phyloP scores from a whole-genome alignment of 2,888 invertebrate species.

The Dichetophora obliterata region DNA sequence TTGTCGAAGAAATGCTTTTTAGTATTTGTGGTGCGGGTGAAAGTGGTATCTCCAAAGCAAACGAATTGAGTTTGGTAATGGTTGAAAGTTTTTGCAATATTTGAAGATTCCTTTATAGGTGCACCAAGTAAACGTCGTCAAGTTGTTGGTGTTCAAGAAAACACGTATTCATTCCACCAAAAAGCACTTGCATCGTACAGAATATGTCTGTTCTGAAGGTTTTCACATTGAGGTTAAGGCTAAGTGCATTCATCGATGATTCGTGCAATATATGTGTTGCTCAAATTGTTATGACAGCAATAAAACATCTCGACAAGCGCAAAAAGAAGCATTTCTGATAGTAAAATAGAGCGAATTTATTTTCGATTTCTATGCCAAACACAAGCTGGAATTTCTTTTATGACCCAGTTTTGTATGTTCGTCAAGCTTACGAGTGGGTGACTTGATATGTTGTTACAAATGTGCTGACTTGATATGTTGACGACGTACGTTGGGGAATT shows the following conservation, averaged over 20 bases:
- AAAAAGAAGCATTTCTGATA: not conserved
- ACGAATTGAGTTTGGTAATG: too few species aligned
- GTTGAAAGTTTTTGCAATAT: too few species aligned
- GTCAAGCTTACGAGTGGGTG: not conserved
- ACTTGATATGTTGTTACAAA: not conserved
- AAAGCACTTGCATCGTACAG: too few species aligned
- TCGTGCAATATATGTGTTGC: not conserved
- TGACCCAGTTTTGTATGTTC: not conserved
- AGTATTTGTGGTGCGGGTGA: too few species aligned
- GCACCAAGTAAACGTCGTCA: too few species aligned
- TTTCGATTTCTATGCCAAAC: slow-evolving; percentile 5
- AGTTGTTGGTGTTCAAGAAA: too few species aligned
- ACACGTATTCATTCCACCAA: too few species aligned
- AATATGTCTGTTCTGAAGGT: too few species aligned
- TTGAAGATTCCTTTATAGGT: too few species aligned
- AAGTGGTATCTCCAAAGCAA: too few species aligned
- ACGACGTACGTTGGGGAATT: too few species aligned
- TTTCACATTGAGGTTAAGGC: too few species aligned
- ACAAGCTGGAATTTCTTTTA: not conserved
- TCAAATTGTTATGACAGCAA: slow-evolving; percentile 5
- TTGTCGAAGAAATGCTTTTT: not conserved
- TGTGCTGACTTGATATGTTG: not conserved
- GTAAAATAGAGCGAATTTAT: not conserved
- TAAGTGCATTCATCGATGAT: not conserved
- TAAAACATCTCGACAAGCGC: not conserved